These are phyloP conservation scores for Plebejus anna DNA, from an alignment of 2,888 invertebrate species.

Conservation along the genomic window DNA sequence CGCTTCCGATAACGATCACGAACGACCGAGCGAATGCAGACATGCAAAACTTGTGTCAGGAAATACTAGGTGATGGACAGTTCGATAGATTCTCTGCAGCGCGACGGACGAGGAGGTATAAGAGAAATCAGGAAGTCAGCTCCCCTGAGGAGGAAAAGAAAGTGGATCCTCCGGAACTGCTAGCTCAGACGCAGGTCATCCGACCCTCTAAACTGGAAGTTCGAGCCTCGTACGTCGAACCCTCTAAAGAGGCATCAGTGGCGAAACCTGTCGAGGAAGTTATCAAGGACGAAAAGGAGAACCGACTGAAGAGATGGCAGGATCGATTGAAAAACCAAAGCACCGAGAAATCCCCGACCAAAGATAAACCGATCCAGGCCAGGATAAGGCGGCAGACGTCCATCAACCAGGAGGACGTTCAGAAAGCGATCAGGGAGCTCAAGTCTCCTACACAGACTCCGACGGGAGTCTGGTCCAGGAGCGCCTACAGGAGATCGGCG, in stretches of 20 bases:
- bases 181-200: slow-evolving; percentile 77
- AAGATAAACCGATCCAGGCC: slow-evolving; percentile 67
- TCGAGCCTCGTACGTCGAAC: slow-evolving; percentile 72
- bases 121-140: slow-evolving; percentile 81
- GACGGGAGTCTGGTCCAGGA: slow-evolving; percentile 81
- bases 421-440: slow-evolving; percentile 83
- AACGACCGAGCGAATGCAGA: slow-evolving; percentile 60
- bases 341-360: slow-evolving; percentile 68
- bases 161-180: slow-evolving; percentile 65
- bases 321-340: slow-evolving; percentile 82
- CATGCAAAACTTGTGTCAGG: slow-evolving; percentile 72
- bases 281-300: slow-evolving; percentile 78
- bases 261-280: slow-evolving; percentile 59
- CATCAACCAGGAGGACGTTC: slow-evolving; percentile 85
- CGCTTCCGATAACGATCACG: slow-evolving; percentile 47
- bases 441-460: slow-evolving; percentile 82
- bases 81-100: slow-evolving; percentile 92
- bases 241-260: slow-evolving; percentile 50
- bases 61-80: slow-evolving; percentile 85
- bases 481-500: slow-evolving; percentile 61
- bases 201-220: slow-evolving; percentile 75
- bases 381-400: slow-evolving; percentile 83
- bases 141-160: slow-evolving; percentile 79
- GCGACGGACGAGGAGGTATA: slow-evolving; percentile 89
- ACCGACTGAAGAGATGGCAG: slow-evolving; percentile 84